Evolutionary conservation across 2,113 vertebrate genomes (phyloP).

Genomic region (Uria lomvia): DNA sequence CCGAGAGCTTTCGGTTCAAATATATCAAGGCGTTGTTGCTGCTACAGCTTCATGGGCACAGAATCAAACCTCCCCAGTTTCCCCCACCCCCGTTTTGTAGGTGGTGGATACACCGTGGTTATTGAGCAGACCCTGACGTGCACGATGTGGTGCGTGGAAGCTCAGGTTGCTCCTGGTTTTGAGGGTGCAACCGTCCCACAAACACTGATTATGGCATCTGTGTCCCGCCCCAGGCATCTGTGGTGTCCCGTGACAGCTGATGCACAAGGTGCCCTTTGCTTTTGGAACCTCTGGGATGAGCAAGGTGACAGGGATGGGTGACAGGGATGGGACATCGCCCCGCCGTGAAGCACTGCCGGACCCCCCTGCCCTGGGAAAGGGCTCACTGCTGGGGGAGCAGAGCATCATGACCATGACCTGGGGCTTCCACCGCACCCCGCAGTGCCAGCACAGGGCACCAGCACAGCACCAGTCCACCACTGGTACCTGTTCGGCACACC

Average conservation of each 20-base stretch:
- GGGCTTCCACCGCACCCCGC: background rate
- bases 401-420: rapidly evolving
- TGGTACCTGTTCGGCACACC: too few relatives aligned
- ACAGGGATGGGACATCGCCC: rapidly evolving
- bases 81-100: background rate
- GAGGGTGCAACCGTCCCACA: background rate
- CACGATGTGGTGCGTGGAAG: rapidly evolving
- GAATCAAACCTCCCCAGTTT: too few relatives aligned
- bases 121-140: background rate
- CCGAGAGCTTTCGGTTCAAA: background rate
- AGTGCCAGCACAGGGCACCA: rapidly evolving
- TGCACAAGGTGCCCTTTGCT: background rate
- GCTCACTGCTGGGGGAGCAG: too few relatives aligned
- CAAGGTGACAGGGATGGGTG: background rate
- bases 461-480: background rate
- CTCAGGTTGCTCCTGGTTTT: background rate
- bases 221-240: too few relatives aligned
- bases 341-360: rapidly evolving
- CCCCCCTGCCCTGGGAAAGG: background rate
- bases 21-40: rapidly evolving
- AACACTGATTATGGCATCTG: rapidly evolving
- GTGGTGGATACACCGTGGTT: rapidly evolving
- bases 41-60: background rate
- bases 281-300: background rate
- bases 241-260: background rate